Percentiles rank a stretch among this genome's conserved stretches.
Conservation (phyloP, 2,888 invertebrate species). For the Eumacrocentrus americanus region DNA sequence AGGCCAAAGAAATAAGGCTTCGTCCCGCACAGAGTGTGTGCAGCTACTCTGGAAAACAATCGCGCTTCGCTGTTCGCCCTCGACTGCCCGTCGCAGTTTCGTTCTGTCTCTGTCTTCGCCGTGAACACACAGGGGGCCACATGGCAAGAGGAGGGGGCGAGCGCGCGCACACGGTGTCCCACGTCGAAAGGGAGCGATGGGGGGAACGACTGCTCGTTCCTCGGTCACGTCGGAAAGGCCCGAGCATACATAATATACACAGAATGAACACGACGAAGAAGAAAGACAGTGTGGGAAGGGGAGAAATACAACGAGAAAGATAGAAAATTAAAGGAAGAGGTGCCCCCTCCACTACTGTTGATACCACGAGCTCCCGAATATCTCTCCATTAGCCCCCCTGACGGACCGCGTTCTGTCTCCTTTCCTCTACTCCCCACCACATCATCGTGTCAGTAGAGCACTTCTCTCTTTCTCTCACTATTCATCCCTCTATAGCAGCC, state of each 20-base stretch:
- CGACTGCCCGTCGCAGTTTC: neutral
- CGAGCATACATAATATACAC: too few relatives aligned
- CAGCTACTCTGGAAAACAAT: neutral
- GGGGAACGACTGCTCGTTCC: constrained; percentile 14
- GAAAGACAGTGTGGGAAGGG: too few relatives aligned
- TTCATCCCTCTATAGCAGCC: constrained; percentile 16
- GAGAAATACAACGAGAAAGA: too few relatives aligned
- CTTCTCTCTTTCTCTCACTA: constrained; percentile 28
- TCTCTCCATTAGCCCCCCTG: constrained; percentile 61
- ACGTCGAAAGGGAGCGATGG: constrained; percentile 20
- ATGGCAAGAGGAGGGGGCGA: constrained; percentile 18
- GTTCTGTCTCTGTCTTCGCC: neutral
- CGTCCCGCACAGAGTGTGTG: too few relatives aligned
- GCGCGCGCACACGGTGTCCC: neutral
- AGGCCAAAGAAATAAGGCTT: too few relatives aligned
- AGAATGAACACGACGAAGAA: too few relatives aligned
- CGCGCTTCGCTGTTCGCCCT: neutral
- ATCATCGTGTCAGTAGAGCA: constrained; percentile 27
- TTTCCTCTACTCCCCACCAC: constrained; percentile 32
- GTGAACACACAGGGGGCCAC: constrained; percentile 6
- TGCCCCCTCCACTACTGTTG: constrained; percentile 47
- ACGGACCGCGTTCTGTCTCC: constrained; percentile 50
- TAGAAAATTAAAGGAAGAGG: constrained; percentile 34
- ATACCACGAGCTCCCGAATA: constrained; percentile 55
- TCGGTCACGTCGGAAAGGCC: constrained; percentile 33